Evolutionary conservation across 1,140 invertebrate genomes (phyloP).

Genomic region (Lordiphosa mommai): DNA sequence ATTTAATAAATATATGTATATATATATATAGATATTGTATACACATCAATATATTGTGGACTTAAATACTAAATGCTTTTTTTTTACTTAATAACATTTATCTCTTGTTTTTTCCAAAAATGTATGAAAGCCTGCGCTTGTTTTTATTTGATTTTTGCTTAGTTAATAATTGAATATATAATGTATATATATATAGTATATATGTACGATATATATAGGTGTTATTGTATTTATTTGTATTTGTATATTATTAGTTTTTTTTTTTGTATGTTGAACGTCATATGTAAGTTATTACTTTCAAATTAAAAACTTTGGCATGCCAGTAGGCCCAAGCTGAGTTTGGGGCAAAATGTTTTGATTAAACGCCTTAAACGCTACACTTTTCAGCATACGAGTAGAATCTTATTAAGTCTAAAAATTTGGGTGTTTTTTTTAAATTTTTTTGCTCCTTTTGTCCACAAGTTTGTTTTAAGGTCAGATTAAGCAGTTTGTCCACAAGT

Average conservation of each 20-base stretch:
- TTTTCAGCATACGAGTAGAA: too few relatives aligned
- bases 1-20: conserved; percentile 31
- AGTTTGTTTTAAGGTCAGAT: too few relatives aligned
- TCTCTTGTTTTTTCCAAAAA: conserved; percentile 55
- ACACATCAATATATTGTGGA: conserved; percentile 59
- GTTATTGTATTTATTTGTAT: conserved; percentile 75
- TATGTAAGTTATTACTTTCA: conserved; percentile 16
- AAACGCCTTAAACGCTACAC: too few relatives aligned
- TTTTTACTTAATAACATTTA: conserved; percentile 24
- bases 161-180: conserved; percentile 32
- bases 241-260: conserved; percentile 47
- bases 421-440: too few relatives aligned
- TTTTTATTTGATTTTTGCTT: conserved; percentile 34
- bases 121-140: conserved; percentile 71
- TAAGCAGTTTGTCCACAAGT: neutral
- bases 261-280: conserved; percentile 43
- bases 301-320: neutral
- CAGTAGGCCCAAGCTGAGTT: too few relatives aligned
- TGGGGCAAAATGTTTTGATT: too few relatives aligned
- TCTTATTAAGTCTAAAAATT: too few relatives aligned
- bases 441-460: too few relatives aligned
- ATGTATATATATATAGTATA: conserved; percentile 10
- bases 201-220: conserved; percentile 12
- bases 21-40: conserved; percentile 40
- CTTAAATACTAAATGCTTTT: conserved; percentile 35